Evolutionary conservation across 2,797 vertebrate species (phyloP).

Genomic region (Girardinus metallicus): DNA sequence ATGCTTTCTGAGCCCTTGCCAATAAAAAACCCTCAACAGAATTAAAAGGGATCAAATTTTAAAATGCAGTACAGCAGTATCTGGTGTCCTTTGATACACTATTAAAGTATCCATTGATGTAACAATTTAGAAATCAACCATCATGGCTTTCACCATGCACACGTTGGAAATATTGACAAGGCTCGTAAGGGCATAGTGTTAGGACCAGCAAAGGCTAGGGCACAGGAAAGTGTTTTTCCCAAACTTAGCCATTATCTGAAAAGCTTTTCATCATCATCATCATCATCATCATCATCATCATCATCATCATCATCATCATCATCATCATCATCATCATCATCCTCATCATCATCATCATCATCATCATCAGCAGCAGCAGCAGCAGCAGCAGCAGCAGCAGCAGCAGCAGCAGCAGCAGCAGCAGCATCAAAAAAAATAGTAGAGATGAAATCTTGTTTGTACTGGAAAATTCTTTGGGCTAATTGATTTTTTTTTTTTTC

Average conservation of each 20-base stretch:
- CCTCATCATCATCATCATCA: no score
- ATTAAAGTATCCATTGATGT: background rate
- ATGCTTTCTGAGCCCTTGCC: slow-evolving; percentile 21
- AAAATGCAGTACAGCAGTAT: slow-evolving; percentile 13
- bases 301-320: no score
- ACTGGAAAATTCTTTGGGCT: slow-evolving; percentile 25
- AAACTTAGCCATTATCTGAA: background rate
- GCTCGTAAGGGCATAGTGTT: background rate
- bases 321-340: no score
- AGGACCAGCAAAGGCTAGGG: background rate
- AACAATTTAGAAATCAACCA: background rate
- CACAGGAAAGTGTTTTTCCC: background rate
- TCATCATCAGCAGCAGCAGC: no score
- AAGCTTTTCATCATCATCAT: background rate
- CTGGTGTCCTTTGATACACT: slow-evolving; percentile 32
- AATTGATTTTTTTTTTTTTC: slow-evolving; percentile 35
- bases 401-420: no score
- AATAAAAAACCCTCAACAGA: slow-evolving; percentile 19
- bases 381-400: no score
- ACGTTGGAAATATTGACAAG: background rate
- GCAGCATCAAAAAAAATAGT: background rate
- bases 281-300: no score
- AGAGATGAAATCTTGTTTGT: slow-evolving; percentile 11
- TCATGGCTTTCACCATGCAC: background rate
- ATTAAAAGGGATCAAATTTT: slow-evolving; percentile 18